Evolutionary conservation across 1,140 invertebrate genomes (phyloP), one percentile per base, ranked within the genome.

Genomic region (Venustaconcha ellipsiformis): DNA sequence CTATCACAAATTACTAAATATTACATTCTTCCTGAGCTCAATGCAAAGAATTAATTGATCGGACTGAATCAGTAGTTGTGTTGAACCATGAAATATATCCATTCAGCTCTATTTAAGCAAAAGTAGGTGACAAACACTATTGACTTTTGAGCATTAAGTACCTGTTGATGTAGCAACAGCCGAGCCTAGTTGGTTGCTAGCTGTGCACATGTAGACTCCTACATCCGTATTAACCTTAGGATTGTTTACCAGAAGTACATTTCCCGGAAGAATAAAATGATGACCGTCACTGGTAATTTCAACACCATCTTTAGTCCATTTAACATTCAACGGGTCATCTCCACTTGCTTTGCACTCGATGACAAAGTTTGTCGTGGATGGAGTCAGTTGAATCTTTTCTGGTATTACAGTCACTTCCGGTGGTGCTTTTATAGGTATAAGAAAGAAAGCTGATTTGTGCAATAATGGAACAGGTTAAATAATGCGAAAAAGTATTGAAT

Each of bases 241-340:
- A 66, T 72, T 77, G 13, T 72, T 60, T 11, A 77, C 57, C 18
- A 77, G 60, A 6, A 77, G 65, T n/a, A 72, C 68, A 3, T 30
- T 30, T 15, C 72, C 72, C 14, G 75, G 75, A 18, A 77, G 69
- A 3, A 72, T 62, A 23, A 77, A 72, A 13, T 68, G 48, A 37
- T 77, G 75, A 5, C 70, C 69, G 58, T 72, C 67, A 17, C 75
- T 77, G 56, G 62, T 70, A 14, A 76, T 17, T 26, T 57, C 48
- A 26, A 55, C 58, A 14, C 75, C 75, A 57, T 77, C 64, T 67
- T 77, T 77, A 20, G 57, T 58, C 75, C 75, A 77, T 56, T 77
- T 70, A 23, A 77, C 70, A 11, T 64, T 60, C 15, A 72, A 20
- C 11, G 70, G 70, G 13, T 37, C 57, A 55, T 72, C 75, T 18